These are phyloP conservation scores for Thymelicus sylvestris DNA, from an alignment of 2,888 invertebrate species.

Conservation along the genomic window DNA sequence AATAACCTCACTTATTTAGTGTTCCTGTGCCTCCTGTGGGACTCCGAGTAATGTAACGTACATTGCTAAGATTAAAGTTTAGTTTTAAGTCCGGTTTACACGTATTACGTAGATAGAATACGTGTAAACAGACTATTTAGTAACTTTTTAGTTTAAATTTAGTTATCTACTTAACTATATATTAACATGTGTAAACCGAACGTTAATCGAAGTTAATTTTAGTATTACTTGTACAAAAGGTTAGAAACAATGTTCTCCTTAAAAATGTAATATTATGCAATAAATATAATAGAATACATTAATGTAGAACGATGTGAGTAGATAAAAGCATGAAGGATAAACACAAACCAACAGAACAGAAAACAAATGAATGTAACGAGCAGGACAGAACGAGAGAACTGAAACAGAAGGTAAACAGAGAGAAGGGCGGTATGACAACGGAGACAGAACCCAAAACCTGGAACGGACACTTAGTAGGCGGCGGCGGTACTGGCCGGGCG, in stretches of 20 bases:
- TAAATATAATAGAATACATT: background rate
- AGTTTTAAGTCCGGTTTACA: too few relatives aligned
- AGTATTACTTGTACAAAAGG: background rate
- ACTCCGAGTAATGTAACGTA: too few relatives aligned
- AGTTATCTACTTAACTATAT: too few relatives aligned
- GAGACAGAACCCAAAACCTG: conserved; percentile 37
- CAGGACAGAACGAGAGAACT: conserved; percentile 31
- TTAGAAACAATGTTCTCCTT: background rate
- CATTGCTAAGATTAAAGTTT: background rate
- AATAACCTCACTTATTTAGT: too few relatives aligned
- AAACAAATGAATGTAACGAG: conserved; percentile 9
- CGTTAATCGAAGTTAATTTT: background rate
- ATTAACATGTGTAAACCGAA: too few relatives aligned
- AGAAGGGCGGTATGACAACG: conserved; percentile 32
- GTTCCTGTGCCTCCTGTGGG: too few relatives aligned
- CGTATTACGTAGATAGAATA: too few relatives aligned
- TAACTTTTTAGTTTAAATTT: too few relatives aligned
- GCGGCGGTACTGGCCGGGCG: conserved; percentile 45
- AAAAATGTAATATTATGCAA: background rate
- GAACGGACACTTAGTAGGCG: conserved; percentile 44
- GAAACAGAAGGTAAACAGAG: conserved; percentile 36
- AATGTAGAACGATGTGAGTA: conserved; percentile 1
- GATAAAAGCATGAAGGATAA: background rate
- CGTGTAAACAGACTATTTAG: too few relatives aligned
- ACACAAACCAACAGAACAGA: conserved; percentile 3